These are phyloP conservation scores for Hoplostethus atlanticus DNA, from an alignment of 2,797 vertebrate genomes.

Conservation along the genomic window DNA sequence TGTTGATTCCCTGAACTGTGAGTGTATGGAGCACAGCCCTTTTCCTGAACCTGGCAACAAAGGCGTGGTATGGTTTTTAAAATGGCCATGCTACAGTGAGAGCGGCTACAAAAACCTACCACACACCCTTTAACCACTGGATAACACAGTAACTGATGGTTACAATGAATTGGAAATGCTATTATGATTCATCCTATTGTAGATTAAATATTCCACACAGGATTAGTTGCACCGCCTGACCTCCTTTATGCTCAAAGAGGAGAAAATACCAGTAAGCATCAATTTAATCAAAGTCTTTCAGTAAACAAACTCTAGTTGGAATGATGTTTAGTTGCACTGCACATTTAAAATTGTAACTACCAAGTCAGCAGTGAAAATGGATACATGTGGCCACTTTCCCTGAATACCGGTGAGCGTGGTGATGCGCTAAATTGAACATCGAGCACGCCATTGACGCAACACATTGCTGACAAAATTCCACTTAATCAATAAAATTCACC, in stretches of 20 bases:
- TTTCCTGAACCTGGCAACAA: slow-evolving; percentile 80
- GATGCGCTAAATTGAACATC: slow-evolving; percentile 70
- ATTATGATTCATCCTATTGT: not conserved
- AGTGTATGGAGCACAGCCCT: slow-evolving; percentile 53
- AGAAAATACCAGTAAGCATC: not conserved
- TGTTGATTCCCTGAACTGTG: not conserved
- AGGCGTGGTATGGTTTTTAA: slow-evolving; percentile 85
- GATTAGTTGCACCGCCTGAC: not conserved
- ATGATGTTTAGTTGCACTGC: not conserved
- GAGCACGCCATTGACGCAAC: slow-evolving; percentile 78
- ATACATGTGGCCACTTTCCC: slow-evolving; percentile 81
- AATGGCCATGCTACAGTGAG: slow-evolving; percentile 80
- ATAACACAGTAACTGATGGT: not conserved
- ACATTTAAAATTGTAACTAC: slow-evolving; percentile 7
- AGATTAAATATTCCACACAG: not conserved
- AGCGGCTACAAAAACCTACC: slow-evolving; percentile 52
- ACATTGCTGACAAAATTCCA: slow-evolving; percentile 57
- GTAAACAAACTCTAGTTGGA: not conserved
- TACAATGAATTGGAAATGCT: not conserved
- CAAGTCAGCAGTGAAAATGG: slow-evolving; percentile 21
- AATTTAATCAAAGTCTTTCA: not conserved
- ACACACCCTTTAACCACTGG: slow-evolving; percentile 41
- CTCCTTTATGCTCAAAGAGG: not conserved
- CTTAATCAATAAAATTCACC: not conserved
- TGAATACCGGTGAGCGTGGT: slow-evolving; percentile 74